Conservation (phyloP, 2,888 invertebrate species). For the Drosophila anceps region DNA sequence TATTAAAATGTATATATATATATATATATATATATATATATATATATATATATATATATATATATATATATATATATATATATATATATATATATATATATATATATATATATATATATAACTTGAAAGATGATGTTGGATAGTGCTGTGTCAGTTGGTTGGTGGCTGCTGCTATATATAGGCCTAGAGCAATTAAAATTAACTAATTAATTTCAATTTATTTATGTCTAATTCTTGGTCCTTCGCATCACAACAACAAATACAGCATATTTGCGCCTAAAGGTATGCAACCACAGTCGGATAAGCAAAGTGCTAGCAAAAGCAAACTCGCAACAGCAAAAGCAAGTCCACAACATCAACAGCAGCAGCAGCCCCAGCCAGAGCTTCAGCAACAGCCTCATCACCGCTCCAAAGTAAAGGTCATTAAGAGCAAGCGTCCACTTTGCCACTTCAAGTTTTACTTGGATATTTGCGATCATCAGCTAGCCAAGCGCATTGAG, state of each 20-base stretch:
- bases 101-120: neutral
- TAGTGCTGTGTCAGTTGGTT: slow-evolving; percentile 37
- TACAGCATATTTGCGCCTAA: slow-evolving; percentile 84
- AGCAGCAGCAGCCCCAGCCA: slow-evolving; percentile 64
- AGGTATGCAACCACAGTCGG: slow-evolving; percentile 86
- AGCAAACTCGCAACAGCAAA: slow-evolving; percentile 81
- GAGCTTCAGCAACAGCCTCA: slow-evolving; percentile 63
- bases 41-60: neutral
- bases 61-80: neutral
- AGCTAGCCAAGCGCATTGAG: slow-evolving; percentile 88
- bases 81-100: neutral
- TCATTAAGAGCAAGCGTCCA: slow-evolving; percentile 86
- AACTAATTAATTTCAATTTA: slow-evolving; percentile 37
- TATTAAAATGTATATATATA: neutral
- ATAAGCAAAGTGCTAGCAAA: slow-evolving; percentile 81
- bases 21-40: neutral
- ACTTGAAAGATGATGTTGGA: slow-evolving; percentile 16
- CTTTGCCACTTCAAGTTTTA: slow-evolving; percentile 90
- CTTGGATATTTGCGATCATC: slow-evolving; percentile 91
- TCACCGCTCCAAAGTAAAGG: slow-evolving; percentile 76
- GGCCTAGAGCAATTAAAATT: slow-evolving; percentile 16
- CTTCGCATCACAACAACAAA: slow-evolving; percentile 38
- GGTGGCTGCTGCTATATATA: slow-evolving; percentile 39
- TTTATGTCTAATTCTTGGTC: slow-evolving; percentile 66
- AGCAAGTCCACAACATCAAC: slow-evolving; percentile 53